Base-by-base conservation (phyloP, 2,888 invertebrate genomes). In the Calameuta pallipes region DNA sequence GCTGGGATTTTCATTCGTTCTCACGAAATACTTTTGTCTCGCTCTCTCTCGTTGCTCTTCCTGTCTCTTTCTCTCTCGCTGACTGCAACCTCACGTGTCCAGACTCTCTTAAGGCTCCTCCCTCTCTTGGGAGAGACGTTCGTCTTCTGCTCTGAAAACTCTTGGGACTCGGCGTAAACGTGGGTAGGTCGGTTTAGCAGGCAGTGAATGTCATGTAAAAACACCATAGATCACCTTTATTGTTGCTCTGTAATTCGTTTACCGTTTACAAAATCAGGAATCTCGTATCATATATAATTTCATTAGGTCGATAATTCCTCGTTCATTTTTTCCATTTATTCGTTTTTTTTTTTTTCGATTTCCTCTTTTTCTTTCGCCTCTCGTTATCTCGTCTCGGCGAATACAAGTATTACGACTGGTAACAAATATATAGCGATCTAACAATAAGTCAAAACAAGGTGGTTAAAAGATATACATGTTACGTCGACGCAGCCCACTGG, bases 251-350 rank as follows among this genome's bases (percentile, higher is more conserved):
- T 86, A 85, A 86, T 85, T 85, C 82, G 81, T 84, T 83, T 81
- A 82, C 82, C 80, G 86, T 85, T 87, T 88, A 88, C 88, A 88
- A 88, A 88, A 88, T 88, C 87, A 88, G 87, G 87, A 88, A 87
- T 87, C 84, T 82, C 82, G 82, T 85, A 84, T 81, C 73, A 1
- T 71, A 71, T 71, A 31, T 71, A 71, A 71, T 34, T 31, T 71
- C 34, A 71, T 71, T 71, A 31, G 71, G 71, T 31, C 33, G 15
- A 33, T 71, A 71, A 71, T 56, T 23, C 71, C 71, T 71, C 34
- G 76, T 77, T 23, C 23, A 0, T 9, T 23, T 56, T 56, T 56
- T 56, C 2, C 23, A 23, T 23, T 56, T 23, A 23, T 36, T 37
- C 33, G n/a, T 23, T 70, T 31, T 9, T 41, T 11, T 36, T 71